Conservation (phyloP, 2,113 vertebrate genomes). For the Pluvianellus socialis region DNA sequence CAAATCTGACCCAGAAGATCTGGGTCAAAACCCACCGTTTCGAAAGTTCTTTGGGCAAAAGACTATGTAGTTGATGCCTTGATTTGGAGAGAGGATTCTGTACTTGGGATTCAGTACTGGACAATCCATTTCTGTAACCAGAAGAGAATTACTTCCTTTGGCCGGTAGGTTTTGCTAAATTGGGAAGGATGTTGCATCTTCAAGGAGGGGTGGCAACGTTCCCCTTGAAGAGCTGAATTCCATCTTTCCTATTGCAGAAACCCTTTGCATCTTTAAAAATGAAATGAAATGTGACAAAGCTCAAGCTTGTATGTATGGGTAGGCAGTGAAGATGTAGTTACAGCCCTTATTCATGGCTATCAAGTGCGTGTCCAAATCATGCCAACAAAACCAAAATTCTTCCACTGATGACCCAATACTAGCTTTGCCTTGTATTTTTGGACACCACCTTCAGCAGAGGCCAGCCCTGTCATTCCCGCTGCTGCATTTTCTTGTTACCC, state of each 20-base stretch:
- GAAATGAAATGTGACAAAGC: neutral
- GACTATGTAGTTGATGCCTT: neutral
- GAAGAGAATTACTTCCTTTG: neutral
- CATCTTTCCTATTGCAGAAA: neutral
- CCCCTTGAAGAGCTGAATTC: neutral
- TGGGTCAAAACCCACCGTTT: neutral
- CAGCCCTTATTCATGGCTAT: neutral
- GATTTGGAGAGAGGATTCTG: neutral
- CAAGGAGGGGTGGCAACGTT: neutral
- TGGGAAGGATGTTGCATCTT: neutral
- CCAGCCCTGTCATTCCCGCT: neutral
- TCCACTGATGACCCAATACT: too few relatives aligned
- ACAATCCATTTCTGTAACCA: neutral
- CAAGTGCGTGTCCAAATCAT: rapidly evolving
- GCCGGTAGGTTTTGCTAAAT: neutral
- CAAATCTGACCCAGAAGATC: neutral
- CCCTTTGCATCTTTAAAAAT: neutral
- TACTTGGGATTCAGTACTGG: neutral
- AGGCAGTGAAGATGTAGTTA: neutral
- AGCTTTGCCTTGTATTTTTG: neutral
- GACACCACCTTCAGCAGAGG: neutral
- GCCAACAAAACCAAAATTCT: neutral
- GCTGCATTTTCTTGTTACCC: neutral
- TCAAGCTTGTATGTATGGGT: rapidly evolving
- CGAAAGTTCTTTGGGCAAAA: neutral